Percentiles rank a stretch among this genome's conserved stretches.
phyloP scores from a whole-genome alignment of 1,140 invertebrate species.

The Drosophila kikkawai region DNA sequence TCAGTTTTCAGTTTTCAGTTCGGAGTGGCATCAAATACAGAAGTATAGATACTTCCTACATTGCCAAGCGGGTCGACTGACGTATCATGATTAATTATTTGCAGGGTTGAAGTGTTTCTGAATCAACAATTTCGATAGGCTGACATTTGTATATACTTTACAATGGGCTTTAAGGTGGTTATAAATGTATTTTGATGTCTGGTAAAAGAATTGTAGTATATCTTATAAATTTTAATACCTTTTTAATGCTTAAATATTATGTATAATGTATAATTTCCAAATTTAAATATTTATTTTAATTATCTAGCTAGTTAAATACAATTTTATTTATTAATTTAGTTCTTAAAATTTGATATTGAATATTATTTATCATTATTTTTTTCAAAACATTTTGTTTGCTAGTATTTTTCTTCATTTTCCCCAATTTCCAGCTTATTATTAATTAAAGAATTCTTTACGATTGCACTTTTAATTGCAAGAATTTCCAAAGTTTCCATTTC shows the following conservation, averaged over 20 bases:
- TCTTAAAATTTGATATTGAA: background rate
- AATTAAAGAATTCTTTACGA: background rate
- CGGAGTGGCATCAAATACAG: constrained; percentile 9
- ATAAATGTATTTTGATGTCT: background rate
- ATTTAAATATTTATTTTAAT: too few species aligned
- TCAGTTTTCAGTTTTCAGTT: constrained; percentile 17
- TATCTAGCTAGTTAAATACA: too few species aligned
- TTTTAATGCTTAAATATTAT: background rate
- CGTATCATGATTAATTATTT: constrained; percentile 61
- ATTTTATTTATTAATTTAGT: background rate
- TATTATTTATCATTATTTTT: background rate
- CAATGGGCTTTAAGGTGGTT: background rate
- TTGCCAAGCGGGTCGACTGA: constrained; percentile 30
- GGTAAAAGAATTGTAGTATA: background rate
- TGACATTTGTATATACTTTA: constrained; percentile 37
- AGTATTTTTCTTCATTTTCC: background rate
- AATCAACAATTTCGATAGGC: constrained; percentile 48
- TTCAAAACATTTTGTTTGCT: too few species aligned
- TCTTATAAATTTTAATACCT: background rate
- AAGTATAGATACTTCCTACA: constrained; percentile 33
- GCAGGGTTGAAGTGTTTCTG: constrained; percentile 44
- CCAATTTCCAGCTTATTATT: background rate
- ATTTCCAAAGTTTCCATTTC: background rate
- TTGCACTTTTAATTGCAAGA: constrained; percentile 8
- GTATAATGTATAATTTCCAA: too few species aligned